These are phyloP conservation scores for Drosophila simulans DNA, from an alignment of 1,140 invertebrate species.

Conservation along the genomic window DNA sequence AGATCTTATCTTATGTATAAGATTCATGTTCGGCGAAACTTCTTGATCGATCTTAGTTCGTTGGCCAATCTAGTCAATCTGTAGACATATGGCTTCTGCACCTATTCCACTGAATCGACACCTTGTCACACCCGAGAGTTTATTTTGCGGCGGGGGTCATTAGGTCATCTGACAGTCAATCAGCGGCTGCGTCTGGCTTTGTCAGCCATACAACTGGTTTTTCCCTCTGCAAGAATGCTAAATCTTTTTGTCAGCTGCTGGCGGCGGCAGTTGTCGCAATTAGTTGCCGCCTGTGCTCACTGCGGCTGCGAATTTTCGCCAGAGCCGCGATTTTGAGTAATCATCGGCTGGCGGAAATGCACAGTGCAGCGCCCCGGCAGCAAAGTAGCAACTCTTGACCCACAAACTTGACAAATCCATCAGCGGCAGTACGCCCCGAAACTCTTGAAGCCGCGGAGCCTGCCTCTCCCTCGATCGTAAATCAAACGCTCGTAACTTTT, in stretches of 20 bases:
- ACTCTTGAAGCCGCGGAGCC: constrained; percentile 16
- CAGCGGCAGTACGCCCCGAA: constrained; percentile 61
- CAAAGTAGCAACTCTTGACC: constrained; percentile 60
- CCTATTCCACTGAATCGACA: constrained; percentile 26
- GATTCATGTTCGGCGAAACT: too few relatives aligned
- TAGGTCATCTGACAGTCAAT: constrained; percentile 55
- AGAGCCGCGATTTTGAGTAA: constrained; percentile 78
- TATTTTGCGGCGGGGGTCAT: constrained; percentile 27
- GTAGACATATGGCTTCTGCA: constrained; percentile 10
- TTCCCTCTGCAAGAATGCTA: constrained; percentile 31
- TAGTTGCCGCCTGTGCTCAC: constrained; percentile 66
- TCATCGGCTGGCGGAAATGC: constrained; percentile 71
- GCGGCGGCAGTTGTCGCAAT: constrained; percentile 61
- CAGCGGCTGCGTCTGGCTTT: constrained; percentile 32
- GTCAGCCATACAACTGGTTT: constrained; percentile 39
- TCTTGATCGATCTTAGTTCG: neutral
- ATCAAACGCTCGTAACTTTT: constrained; percentile 80
- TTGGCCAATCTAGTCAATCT: neutral
- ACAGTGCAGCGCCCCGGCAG: constrained; percentile 41
- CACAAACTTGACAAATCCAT: constrained; percentile 81
- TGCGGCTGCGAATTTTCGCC: constrained; percentile 15
- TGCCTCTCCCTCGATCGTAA: constrained; percentile 63
- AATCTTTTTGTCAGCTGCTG: constrained; percentile 23
- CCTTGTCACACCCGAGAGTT: constrained; percentile 25
- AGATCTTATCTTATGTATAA: too few relatives aligned